Base-by-base conservation (phyloP, 1,140 invertebrate species). In the Physella acuta region DNA sequence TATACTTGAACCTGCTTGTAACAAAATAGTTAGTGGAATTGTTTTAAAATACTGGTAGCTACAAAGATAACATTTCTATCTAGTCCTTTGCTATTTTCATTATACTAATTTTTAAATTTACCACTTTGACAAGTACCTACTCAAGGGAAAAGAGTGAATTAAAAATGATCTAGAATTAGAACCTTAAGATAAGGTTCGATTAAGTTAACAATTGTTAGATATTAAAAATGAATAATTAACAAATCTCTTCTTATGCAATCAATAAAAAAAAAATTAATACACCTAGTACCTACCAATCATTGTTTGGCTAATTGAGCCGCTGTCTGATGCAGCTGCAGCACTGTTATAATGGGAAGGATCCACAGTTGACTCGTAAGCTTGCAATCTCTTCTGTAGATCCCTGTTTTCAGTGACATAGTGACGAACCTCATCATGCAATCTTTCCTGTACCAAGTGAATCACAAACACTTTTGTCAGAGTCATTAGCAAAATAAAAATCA, bases 321-420 rank as follows among this genome's bases (percentile, higher is more conserved):
- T 44, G 39, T 44, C 39, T 44, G 39, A 44, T 44, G 39, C 39
- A 44, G 8, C 39, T 11, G 39, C 39, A 8, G 8, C 39, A 44
- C 39, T 44, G 39, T 8, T 20, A 44, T 44, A 20, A 11, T 44
- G 39, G 20, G 8, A 11, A 20, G 39, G 39, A 44, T 44, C 20
- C 8, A 20, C 39, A 44, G 8, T 20, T 11, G 39, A 44, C 39
- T 44, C 39, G 8, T 20, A 60, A 34, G 63, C 56, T 37, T 78
- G 71, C 30, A 81, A 33, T 66, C 78, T 80, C 34, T 73, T 71
- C 58, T 77, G 75, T 24, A 84, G 63, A 20, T 72, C 67, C 26
- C 76, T 73, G 55, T 84, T 84, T 64, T 83, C 81, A 59, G 65
- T 74, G 8, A 78, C 65, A 33, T 75, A 78, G 33, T 80, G 78